Conservation (phyloP, 2,113 vertebrate genomes). For the Pyxicephalus adspersus region DNA sequence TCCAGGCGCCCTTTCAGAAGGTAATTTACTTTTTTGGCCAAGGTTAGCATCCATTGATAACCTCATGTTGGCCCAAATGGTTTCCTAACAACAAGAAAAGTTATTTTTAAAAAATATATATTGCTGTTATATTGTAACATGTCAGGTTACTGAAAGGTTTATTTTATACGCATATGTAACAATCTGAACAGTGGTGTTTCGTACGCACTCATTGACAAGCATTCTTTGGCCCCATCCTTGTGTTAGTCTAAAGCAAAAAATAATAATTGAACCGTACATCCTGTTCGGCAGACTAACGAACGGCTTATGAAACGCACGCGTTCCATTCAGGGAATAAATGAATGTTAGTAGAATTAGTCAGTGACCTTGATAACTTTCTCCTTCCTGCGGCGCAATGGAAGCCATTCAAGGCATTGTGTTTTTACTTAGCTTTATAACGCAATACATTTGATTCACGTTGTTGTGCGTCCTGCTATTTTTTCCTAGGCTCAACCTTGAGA, state of each 20-base stretch:
- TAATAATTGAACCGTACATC: constrained; percentile 26
- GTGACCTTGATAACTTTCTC: constrained; percentile 47
- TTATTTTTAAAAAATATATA: too few species aligned
- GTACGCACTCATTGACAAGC: too few species aligned
- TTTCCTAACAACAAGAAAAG: too few species aligned
- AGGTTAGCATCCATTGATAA: too few species aligned
- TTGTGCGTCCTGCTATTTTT: constrained; percentile 32
- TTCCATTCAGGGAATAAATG: constrained; percentile 28
- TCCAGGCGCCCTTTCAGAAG: too few species aligned
- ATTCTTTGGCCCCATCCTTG: background rate
- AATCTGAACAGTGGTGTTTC: too few species aligned
- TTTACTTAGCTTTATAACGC: constrained; percentile 36
- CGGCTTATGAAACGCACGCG: constrained; percentile 3
- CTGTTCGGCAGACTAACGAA: constrained; percentile 1
- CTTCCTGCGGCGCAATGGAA: constrained; percentile 25
- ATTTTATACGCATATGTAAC: too few species aligned
- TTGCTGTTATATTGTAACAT: too few species aligned
- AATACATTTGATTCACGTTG: constrained; percentile 39
- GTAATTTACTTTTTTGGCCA: too few species aligned
- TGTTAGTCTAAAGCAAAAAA: background rate
- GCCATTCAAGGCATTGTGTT: constrained; percentile 30
- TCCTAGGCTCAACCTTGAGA: constrained; percentile 39
- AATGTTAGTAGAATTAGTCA: constrained; percentile 33
- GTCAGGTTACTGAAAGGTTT: too few species aligned
- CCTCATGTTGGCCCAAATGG: too few species aligned